Conservation (phyloP, 1,140 invertebrate species). For the Archivesica marissinica region DNA sequence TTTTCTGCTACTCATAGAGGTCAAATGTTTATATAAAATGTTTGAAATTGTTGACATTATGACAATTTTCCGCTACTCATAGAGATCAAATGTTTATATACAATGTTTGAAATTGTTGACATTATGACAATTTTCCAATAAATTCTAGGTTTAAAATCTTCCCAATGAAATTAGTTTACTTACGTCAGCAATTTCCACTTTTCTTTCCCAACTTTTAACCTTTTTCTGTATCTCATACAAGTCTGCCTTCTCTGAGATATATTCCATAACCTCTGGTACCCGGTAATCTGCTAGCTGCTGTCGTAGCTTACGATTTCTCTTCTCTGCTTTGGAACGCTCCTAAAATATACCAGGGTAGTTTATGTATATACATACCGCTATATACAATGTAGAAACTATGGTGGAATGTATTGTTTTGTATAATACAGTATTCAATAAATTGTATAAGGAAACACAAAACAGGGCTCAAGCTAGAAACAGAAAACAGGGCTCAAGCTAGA, state of each 20-base stretch:
- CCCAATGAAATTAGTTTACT: conserved; percentile 9
- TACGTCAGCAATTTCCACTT: conserved; percentile 84
- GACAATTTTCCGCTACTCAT: not conserved
- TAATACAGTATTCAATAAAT: no score
- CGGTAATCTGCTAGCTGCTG: conserved; percentile 81
- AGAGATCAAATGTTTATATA: not conserved
- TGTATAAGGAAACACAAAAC: no score
- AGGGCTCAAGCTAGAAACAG: no score
- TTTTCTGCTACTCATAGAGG: no score
- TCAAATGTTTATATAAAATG: no score
- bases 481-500: no score
- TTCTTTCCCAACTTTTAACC: conserved; percentile 84
- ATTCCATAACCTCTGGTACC: conserved; percentile 84
- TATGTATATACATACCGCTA: no score
- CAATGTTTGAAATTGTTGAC: not conserved
- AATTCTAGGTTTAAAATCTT: not conserved
- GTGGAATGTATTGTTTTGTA: no score
- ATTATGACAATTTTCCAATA: not conserved
- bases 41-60: no score
- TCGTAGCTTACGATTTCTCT: conserved; percentile 81
- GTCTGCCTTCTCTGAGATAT: conserved; percentile 82
- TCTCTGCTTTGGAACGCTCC: conserved; percentile 82
- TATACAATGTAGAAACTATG: no score
- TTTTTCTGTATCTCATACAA: conserved; percentile 83
- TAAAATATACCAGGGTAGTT: no score